Evolutionary conservation across 1,140 invertebrate species (phyloP).

Genomic region (Bombus picipes): DNA sequence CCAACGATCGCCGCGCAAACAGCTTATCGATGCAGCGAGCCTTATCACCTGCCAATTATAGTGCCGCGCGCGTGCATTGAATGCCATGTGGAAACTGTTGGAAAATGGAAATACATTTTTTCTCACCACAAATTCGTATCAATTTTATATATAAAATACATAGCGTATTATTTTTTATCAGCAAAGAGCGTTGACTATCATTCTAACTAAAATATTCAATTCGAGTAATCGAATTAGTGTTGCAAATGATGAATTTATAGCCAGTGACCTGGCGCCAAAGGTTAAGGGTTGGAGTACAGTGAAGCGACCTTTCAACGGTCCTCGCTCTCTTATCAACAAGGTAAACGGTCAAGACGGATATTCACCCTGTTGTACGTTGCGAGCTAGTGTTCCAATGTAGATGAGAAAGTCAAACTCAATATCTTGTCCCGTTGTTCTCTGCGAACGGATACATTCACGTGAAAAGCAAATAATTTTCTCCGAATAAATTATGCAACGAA

Average conservation of each 20-base stretch:
- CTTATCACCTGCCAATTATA: constrained; percentile 46
- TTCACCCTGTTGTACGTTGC: background rate
- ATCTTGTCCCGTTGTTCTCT: no score
- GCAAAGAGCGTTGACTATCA: no score
- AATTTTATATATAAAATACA: background rate
- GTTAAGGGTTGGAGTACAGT: constrained; percentile 46
- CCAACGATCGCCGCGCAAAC: background rate
- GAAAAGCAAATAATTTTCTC: background rate
- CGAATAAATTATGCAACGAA: background rate
- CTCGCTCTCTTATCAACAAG: constrained; percentile 42
- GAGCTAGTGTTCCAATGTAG: no score
- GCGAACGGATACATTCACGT: background rate
- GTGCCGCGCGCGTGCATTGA: background rate
- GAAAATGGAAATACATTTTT: background rate
- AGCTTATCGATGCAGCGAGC: constrained; percentile 15
- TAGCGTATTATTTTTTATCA: background rate
- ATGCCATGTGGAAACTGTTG: background rate
- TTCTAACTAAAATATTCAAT: background rate
- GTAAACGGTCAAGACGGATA: constrained; percentile 22
- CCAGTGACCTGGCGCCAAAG: constrained; percentile 28
- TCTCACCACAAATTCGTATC: background rate
- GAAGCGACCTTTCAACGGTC: constrained; percentile 30
- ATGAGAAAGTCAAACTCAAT: background rate
- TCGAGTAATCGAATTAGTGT: no score
- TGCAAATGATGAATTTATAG: constrained; percentile 17